Evolutionary conservation across 2,797 vertebrate species (phyloP).

Genomic region (Podarcis siculus): DNA sequence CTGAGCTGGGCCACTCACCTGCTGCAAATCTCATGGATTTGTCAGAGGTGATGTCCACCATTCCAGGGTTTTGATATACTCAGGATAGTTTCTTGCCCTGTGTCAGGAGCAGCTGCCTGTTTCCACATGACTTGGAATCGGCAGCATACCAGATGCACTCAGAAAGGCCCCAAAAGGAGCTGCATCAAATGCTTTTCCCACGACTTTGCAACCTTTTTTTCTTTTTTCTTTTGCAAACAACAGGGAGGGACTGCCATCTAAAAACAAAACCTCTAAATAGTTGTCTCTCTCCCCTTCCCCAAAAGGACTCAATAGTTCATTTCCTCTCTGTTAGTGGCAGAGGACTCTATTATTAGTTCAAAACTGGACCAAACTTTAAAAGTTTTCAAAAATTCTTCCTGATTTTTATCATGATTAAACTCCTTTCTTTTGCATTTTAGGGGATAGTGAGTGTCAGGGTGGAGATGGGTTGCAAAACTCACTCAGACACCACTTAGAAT

Average conservation of each 20-base stretch:
- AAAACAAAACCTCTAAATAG: constrained; percentile 74
- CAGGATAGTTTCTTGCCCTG: constrained; percentile 60
- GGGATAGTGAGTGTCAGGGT: no score
- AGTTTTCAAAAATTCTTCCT: background rate
- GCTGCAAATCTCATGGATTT: background rate
- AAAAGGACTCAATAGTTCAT: constrained; percentile 69
- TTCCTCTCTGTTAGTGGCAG: constrained; percentile 74
- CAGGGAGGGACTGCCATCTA: constrained; percentile 62
- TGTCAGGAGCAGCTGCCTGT: constrained; percentile 78
- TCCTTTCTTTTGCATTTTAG: background rate
- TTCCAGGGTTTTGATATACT: background rate
- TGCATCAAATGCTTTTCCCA: constrained; percentile 84
- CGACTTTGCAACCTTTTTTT: constrained; percentile 90
- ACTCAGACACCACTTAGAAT: background rate
- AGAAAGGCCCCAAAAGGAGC: constrained; percentile 76
- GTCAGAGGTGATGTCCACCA: background rate
- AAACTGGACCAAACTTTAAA: background rate
- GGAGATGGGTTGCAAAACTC: background rate
- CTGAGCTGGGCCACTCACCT: no score
- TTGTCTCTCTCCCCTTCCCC: constrained; percentile 81
- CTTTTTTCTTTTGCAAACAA: constrained; percentile 71
- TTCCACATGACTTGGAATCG: constrained; percentile 84
- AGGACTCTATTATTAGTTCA: constrained; percentile 29
- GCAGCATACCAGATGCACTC: constrained; percentile 78
- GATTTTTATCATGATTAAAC: no score